Evolutionary conservation across 1,140 invertebrate genomes (phyloP), one percentile per base, ranked within the genome.

Genomic region (Melitaea cinxia): DNA sequence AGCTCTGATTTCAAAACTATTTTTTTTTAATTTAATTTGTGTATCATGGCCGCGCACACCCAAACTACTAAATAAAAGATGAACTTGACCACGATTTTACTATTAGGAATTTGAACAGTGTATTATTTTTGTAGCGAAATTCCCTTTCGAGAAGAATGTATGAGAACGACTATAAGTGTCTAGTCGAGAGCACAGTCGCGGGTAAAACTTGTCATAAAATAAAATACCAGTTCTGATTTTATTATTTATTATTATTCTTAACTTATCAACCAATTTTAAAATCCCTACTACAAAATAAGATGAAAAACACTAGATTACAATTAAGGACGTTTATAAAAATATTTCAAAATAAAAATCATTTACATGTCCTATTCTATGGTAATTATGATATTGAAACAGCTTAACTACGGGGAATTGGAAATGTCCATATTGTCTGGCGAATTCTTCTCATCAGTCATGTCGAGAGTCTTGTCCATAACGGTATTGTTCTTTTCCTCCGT

Each of bases 341-440:
- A 47, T 47, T 47, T 47, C 35, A 53, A 26, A 37, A 37, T 33
- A 14, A 63, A 49, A 52, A 49, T 56, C 28, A 57, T 57, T 65
- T n/a, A 53, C 30, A 65, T 65, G 54, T 65, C 62, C 54, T 45
- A 14, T 15, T 58, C 19, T 33, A 21, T 23, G 42, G 21, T 42
- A 49, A 58, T 49, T 33, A 58, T n/a, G n/a, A n/a, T n/a, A n/a
- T 58, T 19, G 17, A 30, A 49, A 47, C 39, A 28, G 3, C 49
- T 7, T 30, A 58, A 47, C 17, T 87, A 92, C 65, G 84, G 91
- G 62, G 87, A 92, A 75, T 92, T 91, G 17, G 90, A 92, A 80
- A 91, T 91, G 68, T 91, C 91, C 90, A 92, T 91, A 59, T 91
- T 92, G 71, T 91, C 89, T 15, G 91, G 89, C 10, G 90, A 91